Base-by-base conservation (phyloP, 2,797 vertebrate species). In the Spinus olivaceus region DNA sequence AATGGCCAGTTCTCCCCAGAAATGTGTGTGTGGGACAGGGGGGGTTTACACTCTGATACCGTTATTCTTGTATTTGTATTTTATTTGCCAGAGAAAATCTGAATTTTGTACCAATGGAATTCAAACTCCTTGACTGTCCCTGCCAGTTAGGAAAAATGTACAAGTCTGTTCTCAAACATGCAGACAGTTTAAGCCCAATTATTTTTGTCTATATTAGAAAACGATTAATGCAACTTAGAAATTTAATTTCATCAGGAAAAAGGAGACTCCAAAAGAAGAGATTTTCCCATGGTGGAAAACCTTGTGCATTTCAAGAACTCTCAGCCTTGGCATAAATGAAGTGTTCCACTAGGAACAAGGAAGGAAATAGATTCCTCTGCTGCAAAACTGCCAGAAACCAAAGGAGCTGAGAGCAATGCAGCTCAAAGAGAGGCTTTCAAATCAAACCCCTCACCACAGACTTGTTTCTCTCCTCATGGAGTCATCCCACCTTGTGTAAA, bases 291-390 rank as follows among this genome's bases (percentile, higher is more conserved):
- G 1, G 47, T 63, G 27, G 33, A 71, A 85, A 83, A 81, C 25
- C 17, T 32, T 60, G 39, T 17, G 81, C 27, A 10, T 81, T 88
- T 88, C 51, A 86, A 79, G 73, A 92, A 76, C 32, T 74, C 60
- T 80, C 51, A 70, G 61, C 42, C 50, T 65, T 86, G 80, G 77
- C 90, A 74, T 72, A 44, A 90, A 46, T 10, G 4, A 85, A 89
- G 53, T 7, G 12, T 50, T 94, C 78, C 37, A 19, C 74, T 46
- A 70, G n/a, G 59, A 92, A 53, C 27, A 51, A 69, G 77, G 69
- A 96, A 92, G 69, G 72, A 90, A 94, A 76, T 10, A 50, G 79
- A 83, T 76, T 72, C 61, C 86, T 61, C 50, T 44, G 47, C 64
- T 88, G 65, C 69, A 79, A 83, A 90, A 72, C 2, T 88, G 41